Evolutionary conservation across 2,797 vertebrate genomes (phyloP), one percentile per base, ranked within the genome.

Genomic region (Xiphophorus birchmanni): DNA sequence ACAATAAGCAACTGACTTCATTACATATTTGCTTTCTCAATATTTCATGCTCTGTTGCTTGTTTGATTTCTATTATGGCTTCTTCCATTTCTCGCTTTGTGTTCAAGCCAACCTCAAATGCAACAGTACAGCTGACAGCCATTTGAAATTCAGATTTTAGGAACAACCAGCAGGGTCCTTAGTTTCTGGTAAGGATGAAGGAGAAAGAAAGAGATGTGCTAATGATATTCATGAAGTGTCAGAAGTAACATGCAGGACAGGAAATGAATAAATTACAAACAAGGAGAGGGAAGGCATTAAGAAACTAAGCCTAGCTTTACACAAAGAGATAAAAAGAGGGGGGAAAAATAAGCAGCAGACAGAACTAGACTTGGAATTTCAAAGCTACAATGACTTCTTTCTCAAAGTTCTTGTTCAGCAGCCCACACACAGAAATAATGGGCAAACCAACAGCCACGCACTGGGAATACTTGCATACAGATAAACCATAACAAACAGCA

Each of bases 341-440:
- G 37, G 73, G 80, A 32, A 23, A 90, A 92, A 95, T 89, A 93
- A 90, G 83, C 67, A 47, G 90, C 93, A 74, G 93, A 79, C 82
- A 75, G 78, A 87, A 86, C 81, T 95, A 85, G 93, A 96, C 88
- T 93, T 45, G 73, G 81, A 75, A 90, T 88, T 87, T 96, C 88
- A 94, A 94, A 76, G 91, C 91, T 89, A 95, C 95, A 89, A 91
- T 95, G 85, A 91, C 84, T 60, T 84, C 92, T 58, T 94, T 92
- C 93, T 90, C 80, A 92, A 80, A 92, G 93, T 74, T 93, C 92
- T 88, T 88, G 56, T 93, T 78, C 93, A 77, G 82, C 87, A 86
- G 86, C 93, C 95, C 92, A 90, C 87, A 84, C 77, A 74, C 84
- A 82, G 79, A 90, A 76, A 86, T 86, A 88, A 83, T 32, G 77